These are phyloP conservation scores for Drosophila bunnanda DNA, from an alignment of 2,888 invertebrate genomes.

Conservation along the genomic window DNA sequence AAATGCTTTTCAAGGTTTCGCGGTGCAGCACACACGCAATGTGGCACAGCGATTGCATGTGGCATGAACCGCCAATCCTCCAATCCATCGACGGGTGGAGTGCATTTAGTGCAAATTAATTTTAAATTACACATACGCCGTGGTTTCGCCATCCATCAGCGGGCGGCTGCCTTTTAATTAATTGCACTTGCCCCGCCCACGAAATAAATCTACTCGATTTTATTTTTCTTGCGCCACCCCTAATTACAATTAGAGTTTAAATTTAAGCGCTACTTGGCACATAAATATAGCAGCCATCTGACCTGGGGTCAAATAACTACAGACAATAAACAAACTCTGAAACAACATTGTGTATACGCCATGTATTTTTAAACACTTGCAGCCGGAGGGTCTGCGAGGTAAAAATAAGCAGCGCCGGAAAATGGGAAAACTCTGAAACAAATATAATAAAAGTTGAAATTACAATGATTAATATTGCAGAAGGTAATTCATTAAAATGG, in stretches of 20 bases:
- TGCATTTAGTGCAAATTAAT: constrained; percentile 46
- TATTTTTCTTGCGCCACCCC: constrained; percentile 1
- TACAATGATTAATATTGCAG: constrained; percentile 9
- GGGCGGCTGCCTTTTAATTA: constrained; percentile 42
- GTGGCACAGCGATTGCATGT: constrained; percentile 52
- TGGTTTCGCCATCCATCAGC: constrained; percentile 22
- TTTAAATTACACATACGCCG: constrained; percentile 43
- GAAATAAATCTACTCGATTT: neutral
- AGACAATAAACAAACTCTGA: constrained; percentile 26
- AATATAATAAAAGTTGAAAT: constrained; percentile 17
- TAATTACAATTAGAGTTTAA: constrained; percentile 49
- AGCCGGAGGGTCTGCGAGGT: neutral
- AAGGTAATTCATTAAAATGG: constrained; percentile 1
- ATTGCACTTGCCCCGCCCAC: constrained; percentile 27
- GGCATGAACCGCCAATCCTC: constrained; percentile 5
- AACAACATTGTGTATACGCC: constrained; percentile 32
- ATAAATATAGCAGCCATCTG: neutral
- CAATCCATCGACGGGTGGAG: neutral
- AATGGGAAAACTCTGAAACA: constrained; percentile 8
- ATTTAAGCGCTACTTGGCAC: constrained; percentile 16
- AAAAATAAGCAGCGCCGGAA: neutral
- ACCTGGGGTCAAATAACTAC: constrained; percentile 28
- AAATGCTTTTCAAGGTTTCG: constrained; percentile 74
- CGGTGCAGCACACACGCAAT: constrained; percentile 55
- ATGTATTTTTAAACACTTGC: constrained; percentile 24